Base-by-base conservation (phyloP, 1,140 invertebrate genomes). In the Campoletis sonorensis region DNA sequence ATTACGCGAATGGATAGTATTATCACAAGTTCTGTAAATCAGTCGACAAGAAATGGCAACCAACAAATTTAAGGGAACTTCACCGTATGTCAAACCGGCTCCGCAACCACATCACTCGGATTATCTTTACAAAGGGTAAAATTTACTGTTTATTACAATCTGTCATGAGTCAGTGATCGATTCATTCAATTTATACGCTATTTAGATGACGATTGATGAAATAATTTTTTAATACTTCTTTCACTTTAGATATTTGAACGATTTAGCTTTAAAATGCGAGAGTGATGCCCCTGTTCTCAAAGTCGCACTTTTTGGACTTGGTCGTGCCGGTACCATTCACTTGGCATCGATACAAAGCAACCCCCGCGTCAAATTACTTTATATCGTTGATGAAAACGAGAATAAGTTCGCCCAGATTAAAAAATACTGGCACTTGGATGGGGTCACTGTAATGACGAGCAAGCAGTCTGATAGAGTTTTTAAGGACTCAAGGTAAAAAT, bases 271-370 rank as follows among this genome's bases (percentile, higher is more conserved):
- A 27, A 86, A 85, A 67, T 76, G 79, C 7, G 84, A 80, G 7
- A 54, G 51, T 64, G 61, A 71, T 0, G 85, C 86, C 13, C 73
- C 80, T 13, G 40, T 81, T 26, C 4, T 88, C 0, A 87, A 83
- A 64, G 81, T 93, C 0, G 94, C 94, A 0, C 85, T 95, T 2
- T 95, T 95, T 85, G 94, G 94, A 8, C 84, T 94, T 0, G 94
- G 94, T 0, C 92, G 94, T 15, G 94, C 93, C 37, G 93, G 93
- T 0, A 90, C 93, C n/a, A 94, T 95, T 80, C 95, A 96, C 86
- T 87, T 95, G 51, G 86, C 89, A 23, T 94, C 93, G 70, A 88
- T 95, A 23, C 81, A 93, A 11, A 83, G 83, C 5, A 95, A 93
- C 85, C 90, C 91, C 8, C 91, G 94, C n/a, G 88, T 93, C 0